These are phyloP conservation scores for Trypoxylon attenuatum DNA, from an alignment of 2,888 invertebrate species.

Conservation along the genomic window DNA sequence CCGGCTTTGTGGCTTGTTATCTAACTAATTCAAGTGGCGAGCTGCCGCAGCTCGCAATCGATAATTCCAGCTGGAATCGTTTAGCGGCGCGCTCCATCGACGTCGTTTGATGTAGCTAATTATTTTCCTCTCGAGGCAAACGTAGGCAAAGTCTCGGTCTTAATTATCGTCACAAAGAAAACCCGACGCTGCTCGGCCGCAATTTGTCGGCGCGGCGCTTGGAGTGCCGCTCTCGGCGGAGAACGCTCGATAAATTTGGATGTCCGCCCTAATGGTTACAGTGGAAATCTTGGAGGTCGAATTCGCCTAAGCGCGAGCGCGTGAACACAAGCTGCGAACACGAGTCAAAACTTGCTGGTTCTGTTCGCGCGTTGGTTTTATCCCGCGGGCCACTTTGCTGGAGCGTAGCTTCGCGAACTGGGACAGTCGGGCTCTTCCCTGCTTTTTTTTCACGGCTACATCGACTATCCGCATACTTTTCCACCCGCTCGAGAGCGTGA, in stretches of 20 bases:
- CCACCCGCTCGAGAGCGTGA: conserved; percentile 4
- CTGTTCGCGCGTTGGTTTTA: conserved; percentile 43
- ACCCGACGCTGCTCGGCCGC: neutral
- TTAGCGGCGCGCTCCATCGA: conserved; percentile 34
- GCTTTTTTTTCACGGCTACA: conserved; percentile 22
- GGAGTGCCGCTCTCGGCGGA: neutral
- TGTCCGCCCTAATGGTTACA: neutral
- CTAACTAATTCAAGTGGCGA: conserved; percentile 49
- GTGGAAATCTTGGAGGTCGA: neutral
- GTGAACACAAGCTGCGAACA: neutral
- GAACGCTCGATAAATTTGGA: neutral
- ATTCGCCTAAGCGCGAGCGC: neutral
- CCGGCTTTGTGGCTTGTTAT: conserved; percentile 48
- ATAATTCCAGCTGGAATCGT: conserved; percentile 43
- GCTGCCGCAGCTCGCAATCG: conserved; percentile 33
- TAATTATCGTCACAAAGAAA: conserved; percentile 22
- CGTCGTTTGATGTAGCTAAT: conserved; percentile 39
- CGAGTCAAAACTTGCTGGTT: neutral
- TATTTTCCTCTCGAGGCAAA: conserved; percentile 34
- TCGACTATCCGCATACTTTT: neutral
- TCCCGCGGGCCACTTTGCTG: conserved; percentile 44
- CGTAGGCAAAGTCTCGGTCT: conserved; percentile 11
- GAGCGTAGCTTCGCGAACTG: conserved; percentile 42
- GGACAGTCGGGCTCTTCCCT: conserved; percentile 46
- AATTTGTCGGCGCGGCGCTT: neutral